Base-by-base conservation (phyloP, 2,888 invertebrate genomes). In the Cheilosia vulpina region DNA sequence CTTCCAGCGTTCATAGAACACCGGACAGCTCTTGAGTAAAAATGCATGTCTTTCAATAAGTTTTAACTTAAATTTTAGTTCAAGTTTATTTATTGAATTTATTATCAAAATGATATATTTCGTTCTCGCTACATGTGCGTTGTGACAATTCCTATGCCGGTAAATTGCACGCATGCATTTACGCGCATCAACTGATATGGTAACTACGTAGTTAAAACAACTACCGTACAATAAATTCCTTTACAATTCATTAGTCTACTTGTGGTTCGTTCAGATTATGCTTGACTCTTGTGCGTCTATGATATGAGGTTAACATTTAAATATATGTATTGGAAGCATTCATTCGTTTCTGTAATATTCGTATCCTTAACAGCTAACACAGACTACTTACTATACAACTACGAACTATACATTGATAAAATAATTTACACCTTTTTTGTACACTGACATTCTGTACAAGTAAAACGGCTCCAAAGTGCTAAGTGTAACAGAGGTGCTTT, bases 251-350 rank as follows among this genome's bases (percentile, higher is more conserved):
- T 77, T 72, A 60, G 57, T 68, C 63, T 71, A 21, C 41, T 57
- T 19, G 13, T 60, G 50, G 50, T 81, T 63, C n/a, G 27, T 71
- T 82, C 47, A 68, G 65, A 66, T 72, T 27, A 41, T 34, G 21
- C 9, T 21, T 2, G 50, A 50, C 69, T 52, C 45, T 60, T 84
- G 65, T 71, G 69, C 69, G 63, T 53, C 45, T 62, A 47, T 19
- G 68, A 76, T 84, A 80, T 85, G 80, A 85, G 55, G 71, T 80
- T 85, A 85, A 80, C 76, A 85, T 66, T 72, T 62, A 77, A 71
- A 58, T 57, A 80, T 31, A 31, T 2, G 31, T 31, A 31, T 65
- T 84, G 79, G 83, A 84, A 84, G 83, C 79, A 84, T 75, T 60
- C 57, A 50, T 78, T 83, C 62, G 21, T 24, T 55, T 72, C 11